A percentile compares a stretch with the other conserved stretches of the same genome.
These are phyloP conservation scores for Uloborus plumipes DNA, from an alignment of 2,888 invertebrate genomes.

Conservation along the genomic window DNA sequence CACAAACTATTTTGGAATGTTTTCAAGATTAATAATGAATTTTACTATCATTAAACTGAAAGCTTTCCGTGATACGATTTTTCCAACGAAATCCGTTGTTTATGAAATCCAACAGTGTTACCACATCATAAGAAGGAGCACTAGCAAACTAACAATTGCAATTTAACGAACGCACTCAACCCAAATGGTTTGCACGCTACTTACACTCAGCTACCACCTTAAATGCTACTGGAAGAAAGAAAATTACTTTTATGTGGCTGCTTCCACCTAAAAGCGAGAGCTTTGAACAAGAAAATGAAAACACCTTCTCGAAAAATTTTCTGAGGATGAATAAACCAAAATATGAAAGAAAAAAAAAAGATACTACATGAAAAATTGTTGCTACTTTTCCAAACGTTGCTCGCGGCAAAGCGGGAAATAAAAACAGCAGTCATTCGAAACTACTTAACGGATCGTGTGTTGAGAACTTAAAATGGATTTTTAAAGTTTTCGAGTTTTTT, in stretches of 20 bases:
- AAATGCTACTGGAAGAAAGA: too few species aligned
- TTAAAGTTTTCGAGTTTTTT: neutral
- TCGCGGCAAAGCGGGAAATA: slow-evolving; percentile 29
- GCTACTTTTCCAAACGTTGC: too few species aligned
- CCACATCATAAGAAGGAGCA: neutral
- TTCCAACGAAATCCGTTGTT: slow-evolving; percentile 1
- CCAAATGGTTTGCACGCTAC: too few species aligned
- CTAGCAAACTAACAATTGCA: slow-evolving; percentile 12
- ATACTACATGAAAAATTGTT: too few species aligned
- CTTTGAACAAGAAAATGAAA: slow-evolving; percentile 24
- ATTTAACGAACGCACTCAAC: slow-evolving; percentile 28
- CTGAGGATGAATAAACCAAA: slow-evolving; percentile 25
- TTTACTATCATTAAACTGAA: neutral
- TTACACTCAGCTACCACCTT: too few species aligned
- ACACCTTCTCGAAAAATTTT: slow-evolving; percentile 18
- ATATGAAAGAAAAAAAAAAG: too few species aligned
- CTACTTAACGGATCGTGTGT: slow-evolving; percentile 36
- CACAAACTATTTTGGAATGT: too few species aligned
- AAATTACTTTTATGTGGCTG: too few species aligned
- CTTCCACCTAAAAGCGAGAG: neutral
- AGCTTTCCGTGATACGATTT: neutral
- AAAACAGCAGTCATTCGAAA: slow-evolving; percentile 45
- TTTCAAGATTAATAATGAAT: too few species aligned
- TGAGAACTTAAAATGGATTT: slow-evolving; percentile 47
- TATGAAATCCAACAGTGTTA: slow-evolving; percentile 5